A percentile compares a stretch with the other conserved stretches of the same genome.
Evolutionary conservation across 2,113 vertebrate species (phyloP).

Genomic region (Corynorhinus townsendii): DNA sequence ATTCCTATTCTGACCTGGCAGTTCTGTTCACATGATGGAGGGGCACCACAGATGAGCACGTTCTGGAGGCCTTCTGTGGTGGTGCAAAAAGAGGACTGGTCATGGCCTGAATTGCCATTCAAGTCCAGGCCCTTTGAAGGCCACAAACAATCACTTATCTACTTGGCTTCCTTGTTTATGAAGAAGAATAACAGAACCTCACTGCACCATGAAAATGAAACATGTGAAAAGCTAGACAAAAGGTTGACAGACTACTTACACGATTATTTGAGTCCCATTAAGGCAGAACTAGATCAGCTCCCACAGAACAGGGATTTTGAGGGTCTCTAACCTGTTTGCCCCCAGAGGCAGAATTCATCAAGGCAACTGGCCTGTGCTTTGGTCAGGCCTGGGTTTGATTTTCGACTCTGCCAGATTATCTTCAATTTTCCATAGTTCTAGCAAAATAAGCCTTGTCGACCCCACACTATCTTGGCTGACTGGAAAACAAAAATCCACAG

Average conservation of each 20-base stretch:
- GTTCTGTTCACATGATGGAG: not conserved
- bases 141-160: not conserved
- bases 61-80: not conserved
- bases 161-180: not conserved
- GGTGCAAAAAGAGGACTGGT: not conserved
- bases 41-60: not conserved
- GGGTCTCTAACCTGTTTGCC: not conserved
- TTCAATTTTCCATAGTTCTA: not conserved
- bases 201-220: not conserved
- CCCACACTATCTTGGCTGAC: not conserved
- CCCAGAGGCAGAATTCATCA: not conserved
- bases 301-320: not conserved
- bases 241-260: too few species aligned
- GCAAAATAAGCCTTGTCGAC: not conserved
- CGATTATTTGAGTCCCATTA: not conserved
- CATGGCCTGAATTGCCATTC: not conserved
- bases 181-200: not conserved
- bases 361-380: not conserved
- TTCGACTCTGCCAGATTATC: not conserved
- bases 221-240: not conserved
- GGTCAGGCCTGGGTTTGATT: not conserved
- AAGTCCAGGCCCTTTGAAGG: not conserved
- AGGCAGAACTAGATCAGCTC: not conserved
- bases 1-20: not conserved
- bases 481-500: slow-evolving; percentile 3